These are phyloP conservation scores for Diachrysia chrysitis DNA, from an alignment of 2,888 invertebrate genomes.

Conservation along the genomic window DNA sequence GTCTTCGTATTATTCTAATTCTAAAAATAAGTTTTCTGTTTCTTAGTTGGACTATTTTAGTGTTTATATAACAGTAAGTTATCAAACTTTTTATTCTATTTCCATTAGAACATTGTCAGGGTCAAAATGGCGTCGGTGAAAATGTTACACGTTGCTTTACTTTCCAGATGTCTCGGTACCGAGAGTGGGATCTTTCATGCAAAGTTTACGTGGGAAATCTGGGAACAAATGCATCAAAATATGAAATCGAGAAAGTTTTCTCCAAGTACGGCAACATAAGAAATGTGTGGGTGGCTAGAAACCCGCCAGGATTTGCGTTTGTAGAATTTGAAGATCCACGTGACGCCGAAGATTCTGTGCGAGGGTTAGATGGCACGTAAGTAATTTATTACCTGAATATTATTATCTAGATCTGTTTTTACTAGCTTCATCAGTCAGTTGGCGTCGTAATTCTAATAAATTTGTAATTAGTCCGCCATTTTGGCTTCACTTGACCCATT, in stretches of 20 bases:
- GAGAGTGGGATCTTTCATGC: slow-evolving; percentile 95
- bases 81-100: not conserved
- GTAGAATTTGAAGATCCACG: slow-evolving; percentile 96
- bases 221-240: slow-evolving; percentile 96
- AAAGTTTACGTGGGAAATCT: slow-evolving; percentile 98
- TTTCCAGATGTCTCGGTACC: slow-evolving; percentile 91
- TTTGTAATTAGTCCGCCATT: slow-evolving; percentile 49
- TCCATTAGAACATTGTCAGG: not conserved
- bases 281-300: slow-evolving; percentile 98
- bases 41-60: slow-evolving; percentile 10
- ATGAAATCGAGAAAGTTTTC: slow-evolving; percentile 96
- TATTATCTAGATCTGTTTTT: too few species aligned
- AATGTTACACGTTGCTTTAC: slow-evolving; percentile 52
- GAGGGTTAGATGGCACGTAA: slow-evolving; percentile 93
- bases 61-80: slow-evolving; percentile 34
- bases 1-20: not conserved
- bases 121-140: slow-evolving; percentile 68
- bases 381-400: slow-evolving; percentile 55
- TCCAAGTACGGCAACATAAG: slow-evolving; percentile 96
- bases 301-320: slow-evolving; percentile 97
- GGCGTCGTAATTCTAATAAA: not conserved
- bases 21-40: not conserved
- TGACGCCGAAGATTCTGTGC: slow-evolving; percentile 96
- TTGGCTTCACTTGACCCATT: slow-evolving; percentile 50
- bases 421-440: not conserved